Percentiles rank a stretch among this genome's conserved stretches.
Conservation (phyloP, 2,888 invertebrate genomes). For the Scrobipalpa costella region DNA sequence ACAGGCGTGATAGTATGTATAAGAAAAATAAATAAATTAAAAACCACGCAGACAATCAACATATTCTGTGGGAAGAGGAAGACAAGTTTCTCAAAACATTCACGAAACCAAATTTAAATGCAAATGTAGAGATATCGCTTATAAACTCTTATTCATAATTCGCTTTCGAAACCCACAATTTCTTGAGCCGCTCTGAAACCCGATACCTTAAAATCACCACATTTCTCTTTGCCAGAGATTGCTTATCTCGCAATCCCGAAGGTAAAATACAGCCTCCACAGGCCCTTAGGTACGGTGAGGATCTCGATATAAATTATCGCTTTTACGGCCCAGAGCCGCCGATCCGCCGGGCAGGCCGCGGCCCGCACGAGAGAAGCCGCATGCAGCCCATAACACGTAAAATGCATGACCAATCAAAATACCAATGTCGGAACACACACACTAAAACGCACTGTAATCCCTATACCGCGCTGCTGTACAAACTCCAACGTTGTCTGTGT, state of each 20-base stretch:
- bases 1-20: too few species aligned
- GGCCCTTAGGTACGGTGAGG: slow-evolving; percentile 56
- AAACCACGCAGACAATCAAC: too few species aligned
- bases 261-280: slow-evolving; percentile 54
- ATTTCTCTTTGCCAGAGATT: slow-evolving; percentile 36
- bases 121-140: not conserved
- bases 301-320: slow-evolving; percentile 60
- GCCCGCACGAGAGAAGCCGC: slow-evolving; percentile 55
- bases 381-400: slow-evolving; percentile 74
- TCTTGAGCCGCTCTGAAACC: slow-evolving; percentile 20
- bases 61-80: too few species aligned
- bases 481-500: slow-evolving; percentile 39
- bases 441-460: slow-evolving; percentile 39
- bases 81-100: too few species aligned
- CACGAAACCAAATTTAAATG: not conserved
- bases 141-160: not conserved
- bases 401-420: slow-evolving; percentile 82
- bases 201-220: slow-evolving; percentile 29
- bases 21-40: too few species aligned
- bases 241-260: slow-evolving; percentile 50
- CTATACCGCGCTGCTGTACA: slow-evolving; percentile 27
- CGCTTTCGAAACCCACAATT: slow-evolving; percentile 2
- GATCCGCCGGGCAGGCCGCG: slow-evolving; percentile 58
- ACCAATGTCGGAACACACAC: slow-evolving; percentile 75
- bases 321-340: slow-evolving; percentile 61